Evolutionary conservation across 2,113 vertebrate species (phyloP).

Genomic region (Pogonocichla stellata): DNA sequence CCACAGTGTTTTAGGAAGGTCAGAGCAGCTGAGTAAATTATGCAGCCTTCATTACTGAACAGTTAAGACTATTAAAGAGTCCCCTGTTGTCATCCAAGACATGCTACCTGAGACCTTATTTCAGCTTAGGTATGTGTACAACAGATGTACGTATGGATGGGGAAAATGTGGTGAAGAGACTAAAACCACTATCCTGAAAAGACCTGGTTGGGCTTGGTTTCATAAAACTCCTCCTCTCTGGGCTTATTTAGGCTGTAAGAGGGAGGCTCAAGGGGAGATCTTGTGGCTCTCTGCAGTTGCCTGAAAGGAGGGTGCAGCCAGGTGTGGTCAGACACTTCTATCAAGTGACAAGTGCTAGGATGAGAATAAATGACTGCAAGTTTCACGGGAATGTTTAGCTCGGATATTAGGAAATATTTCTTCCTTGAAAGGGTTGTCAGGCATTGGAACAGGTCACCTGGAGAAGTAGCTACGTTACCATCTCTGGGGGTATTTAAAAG

Average conservation of each 20-base stretch:
- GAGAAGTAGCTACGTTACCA: neutral
- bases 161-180: neutral
- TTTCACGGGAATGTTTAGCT: neutral
- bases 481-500: neutral
- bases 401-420: neutral
- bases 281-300: accelerated
- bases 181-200: neutral
- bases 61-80: neutral
- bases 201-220: neutral
- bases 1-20: neutral
- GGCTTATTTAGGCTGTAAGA: neutral
- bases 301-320: neutral
- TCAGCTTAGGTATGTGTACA: neutral
- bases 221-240: neutral
- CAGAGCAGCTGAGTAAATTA: neutral
- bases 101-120: neutral
- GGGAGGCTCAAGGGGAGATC: neutral
- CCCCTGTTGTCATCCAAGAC: neutral
- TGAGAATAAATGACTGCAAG: neutral
- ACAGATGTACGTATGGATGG: neutral
- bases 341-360: neutral
- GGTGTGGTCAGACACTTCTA: neutral
- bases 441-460: neutral
- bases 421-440: neutral
- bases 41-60: neutral